Base-by-base conservation (phyloP, 2,888 invertebrate species). In the Scaptomyza tumidula region DNA sequence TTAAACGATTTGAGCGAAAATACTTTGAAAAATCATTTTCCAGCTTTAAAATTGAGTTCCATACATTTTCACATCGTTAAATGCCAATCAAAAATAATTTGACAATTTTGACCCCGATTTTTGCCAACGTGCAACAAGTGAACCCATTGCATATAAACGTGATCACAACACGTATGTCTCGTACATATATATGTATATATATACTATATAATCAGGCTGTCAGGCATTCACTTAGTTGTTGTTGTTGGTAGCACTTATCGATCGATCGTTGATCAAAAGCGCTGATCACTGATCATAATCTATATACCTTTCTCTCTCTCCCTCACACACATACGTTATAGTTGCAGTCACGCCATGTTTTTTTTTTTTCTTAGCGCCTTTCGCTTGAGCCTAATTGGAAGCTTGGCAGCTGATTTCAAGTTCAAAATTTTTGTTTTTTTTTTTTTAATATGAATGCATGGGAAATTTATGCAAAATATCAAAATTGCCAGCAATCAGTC, bases 401-500 rank as follows among this genome's bases (percentile, higher is more conserved):
- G 49, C 64, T 55, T 49, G 54, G 57, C 65, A 55, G 41, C 64
- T 62, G 53, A 79, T 80, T 81, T 84, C 78, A 84, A 80, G 80
- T 80, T 80, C 81, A 81, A 76, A 80, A 62, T 66, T 75, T 59
- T 57, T 50, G 58, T 58, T 66, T 65, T 63, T 10, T 33, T 33
- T 33, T 10, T 33, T 6, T 48, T 73, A 49, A 64, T 73, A 62
- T 63, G 50, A 71, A 67, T 70, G 57, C 57, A 70, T 78, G 78
- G 64, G 60, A 85, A 81, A 79, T 76, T 82, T 82, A 81, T 85
- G 86, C 77, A 74, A 77, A 62, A 46, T 35, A 56, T 63, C 54
- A 65, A 80, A 79, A 85, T 85, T 76, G 74, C 70, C 57, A 67
- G 71, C 81, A 81, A 81, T 86, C 81, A 83, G 59, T n/a, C n/a